phyloP scores from a whole-genome alignment of 2,797 vertebrate species.

The Mormyrus hasselquistii region DNA sequence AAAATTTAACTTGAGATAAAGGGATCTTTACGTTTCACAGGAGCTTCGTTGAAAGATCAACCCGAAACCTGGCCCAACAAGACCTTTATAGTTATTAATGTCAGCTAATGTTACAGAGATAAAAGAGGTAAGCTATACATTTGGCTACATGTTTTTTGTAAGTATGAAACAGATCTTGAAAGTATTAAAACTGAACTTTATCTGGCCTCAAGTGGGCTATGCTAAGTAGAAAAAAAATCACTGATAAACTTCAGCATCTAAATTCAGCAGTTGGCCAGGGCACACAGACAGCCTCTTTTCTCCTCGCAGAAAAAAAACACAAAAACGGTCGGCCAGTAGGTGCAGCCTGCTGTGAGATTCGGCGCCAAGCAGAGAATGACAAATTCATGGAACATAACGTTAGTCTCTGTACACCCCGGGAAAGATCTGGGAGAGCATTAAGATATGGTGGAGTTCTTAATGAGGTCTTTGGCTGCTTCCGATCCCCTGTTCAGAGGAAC shows the following conservation, averaged over 20 bases:
- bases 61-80: neutral
- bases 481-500: neutral
- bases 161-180: neutral
- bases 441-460: neutral
- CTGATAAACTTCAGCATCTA: neutral
- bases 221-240: neutral
- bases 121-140: neutral
- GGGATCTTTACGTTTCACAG: neutral
- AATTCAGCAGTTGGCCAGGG: neutral
- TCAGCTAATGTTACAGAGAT: neutral
- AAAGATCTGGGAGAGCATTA: neutral
- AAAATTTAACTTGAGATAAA: neutral
- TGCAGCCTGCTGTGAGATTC: slow-evolving; percentile 3
- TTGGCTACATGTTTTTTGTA: neutral
- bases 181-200: neutral
- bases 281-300: neutral
- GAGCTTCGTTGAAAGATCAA: neutral
- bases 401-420: neutral
- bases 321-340: neutral
- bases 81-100: neutral
- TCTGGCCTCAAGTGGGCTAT: neutral
- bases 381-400: neutral
- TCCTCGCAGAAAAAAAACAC: neutral
- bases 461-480: slow-evolving; percentile 1
- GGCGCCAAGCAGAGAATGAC: neutral